A percentile compares a stretch with the other conserved stretches of the same genome.
Conservation (phyloP, 2,888 invertebrate genomes). For the Siphlonurus alternatus region DNA sequence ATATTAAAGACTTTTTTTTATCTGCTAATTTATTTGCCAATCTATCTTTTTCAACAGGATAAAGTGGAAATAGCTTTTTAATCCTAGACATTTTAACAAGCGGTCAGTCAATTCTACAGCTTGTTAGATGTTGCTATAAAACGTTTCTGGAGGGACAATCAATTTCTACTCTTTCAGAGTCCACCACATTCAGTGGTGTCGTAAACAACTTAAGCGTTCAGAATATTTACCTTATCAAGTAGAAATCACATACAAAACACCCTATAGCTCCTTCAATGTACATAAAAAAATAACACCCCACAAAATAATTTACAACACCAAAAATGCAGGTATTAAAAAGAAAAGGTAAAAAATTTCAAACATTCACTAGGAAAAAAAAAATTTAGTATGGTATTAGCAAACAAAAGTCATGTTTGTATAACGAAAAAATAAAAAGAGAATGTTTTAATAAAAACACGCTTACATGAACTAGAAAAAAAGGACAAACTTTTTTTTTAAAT, state of each 20-base stretch:
- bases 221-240: neutral
- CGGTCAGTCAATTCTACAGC: conserved; percentile 11
- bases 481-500: too few relatives aligned
- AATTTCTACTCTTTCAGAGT: neutral
- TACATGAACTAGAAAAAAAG: too few relatives aligned
- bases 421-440: too few relatives aligned
- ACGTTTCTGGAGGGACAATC: neutral
- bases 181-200: too few relatives aligned
- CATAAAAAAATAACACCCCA: neutral
- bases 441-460: too few relatives aligned
- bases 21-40: conserved; percentile 11
- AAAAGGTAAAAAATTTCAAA: neutral
- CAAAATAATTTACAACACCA: neutral
- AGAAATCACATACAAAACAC: neutral
- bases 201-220: neutral
- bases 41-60: too few relatives aligned
- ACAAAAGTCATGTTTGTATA: too few relatives aligned
- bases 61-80: conserved; percentile 12
- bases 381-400: neutral
- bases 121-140: neutral
- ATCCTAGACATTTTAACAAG: conserved; percentile 14
- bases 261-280: neutral
- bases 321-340: neutral
- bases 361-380: neutral
- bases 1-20: too few relatives aligned